Evolutionary conservation across 2,888 invertebrate genomes (phyloP).

Genomic region (Tenthredo distinguenda): DNA sequence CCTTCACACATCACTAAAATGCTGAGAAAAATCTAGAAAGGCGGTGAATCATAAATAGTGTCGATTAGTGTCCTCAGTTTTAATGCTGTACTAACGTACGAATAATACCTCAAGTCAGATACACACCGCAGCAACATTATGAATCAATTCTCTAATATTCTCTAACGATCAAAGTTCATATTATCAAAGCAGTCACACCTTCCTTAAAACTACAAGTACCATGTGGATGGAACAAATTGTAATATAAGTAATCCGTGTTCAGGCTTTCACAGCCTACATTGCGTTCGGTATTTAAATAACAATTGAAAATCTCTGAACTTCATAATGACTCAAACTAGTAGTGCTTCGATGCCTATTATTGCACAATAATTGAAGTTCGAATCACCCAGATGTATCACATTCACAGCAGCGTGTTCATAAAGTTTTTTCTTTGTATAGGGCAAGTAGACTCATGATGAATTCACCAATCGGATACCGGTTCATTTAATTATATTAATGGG

Average conservation of each 20-base stretch:
- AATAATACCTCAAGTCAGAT: conserved; percentile 13
- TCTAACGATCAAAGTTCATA: neutral
- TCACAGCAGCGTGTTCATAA: neutral
- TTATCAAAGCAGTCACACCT: neutral
- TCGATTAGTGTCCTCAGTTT: conserved; percentile 29
- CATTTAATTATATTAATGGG: neutral
- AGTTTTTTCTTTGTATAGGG: neutral
- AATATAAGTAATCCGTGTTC: neutral
- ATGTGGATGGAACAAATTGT: neutral
- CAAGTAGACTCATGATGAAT: neutral
- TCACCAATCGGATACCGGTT: neutral
- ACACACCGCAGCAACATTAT: neutral
- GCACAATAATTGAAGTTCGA: neutral
- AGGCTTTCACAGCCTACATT: neutral
- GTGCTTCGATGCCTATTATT: neutral
- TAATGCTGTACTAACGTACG: conserved; percentile 19
- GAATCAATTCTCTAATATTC: neutral
- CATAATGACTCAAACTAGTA: neutral
- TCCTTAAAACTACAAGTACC: neutral
- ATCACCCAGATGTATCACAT: neutral
- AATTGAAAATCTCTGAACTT: neutral
- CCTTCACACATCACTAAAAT: conserved; percentile 32
- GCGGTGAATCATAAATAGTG: neutral
- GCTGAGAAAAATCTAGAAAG: neutral
- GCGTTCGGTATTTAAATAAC: neutral